These are phyloP conservation scores for Drosophila acutilabella DNA, from an alignment of 2,888 invertebrate species.

Conservation along the genomic window DNA sequence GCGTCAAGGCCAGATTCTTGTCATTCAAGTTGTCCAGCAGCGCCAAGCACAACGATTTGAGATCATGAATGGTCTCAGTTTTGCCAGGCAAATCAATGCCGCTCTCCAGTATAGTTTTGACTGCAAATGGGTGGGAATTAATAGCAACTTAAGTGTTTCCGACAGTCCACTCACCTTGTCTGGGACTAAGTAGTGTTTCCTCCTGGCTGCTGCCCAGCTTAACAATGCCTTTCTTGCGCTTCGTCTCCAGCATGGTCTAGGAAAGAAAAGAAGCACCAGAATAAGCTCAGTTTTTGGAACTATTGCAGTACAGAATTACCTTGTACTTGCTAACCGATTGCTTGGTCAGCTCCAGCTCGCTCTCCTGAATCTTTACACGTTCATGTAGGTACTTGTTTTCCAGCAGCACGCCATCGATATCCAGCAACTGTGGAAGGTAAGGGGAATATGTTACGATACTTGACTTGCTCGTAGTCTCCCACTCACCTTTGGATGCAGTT, in stretches of 20 bases:
- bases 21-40: slow-evolving; percentile 94
- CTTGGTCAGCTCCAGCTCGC: slow-evolving; percentile 91
- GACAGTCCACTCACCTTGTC: slow-evolving; percentile 88
- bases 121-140: slow-evolving; percentile 84
- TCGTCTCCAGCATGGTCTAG: slow-evolving; percentile 89
- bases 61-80: slow-evolving; percentile 89
- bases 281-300: background rate
- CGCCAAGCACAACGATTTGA: slow-evolving; percentile 91
- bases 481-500: slow-evolving; percentile 81
- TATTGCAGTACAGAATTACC: slow-evolving; percentile 84
- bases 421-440: slow-evolving; percentile 86
- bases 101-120: slow-evolving; percentile 90
- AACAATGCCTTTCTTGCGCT: slow-evolving; percentile 89
- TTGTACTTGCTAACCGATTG: slow-evolving; percentile 91
- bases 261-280: background rate
- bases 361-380: slow-evolving; percentile 90
- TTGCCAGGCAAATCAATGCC: slow-evolving; percentile 87
- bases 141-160: background rate
- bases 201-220: slow-evolving; percentile 88
- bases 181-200: slow-evolving; percentile 91
- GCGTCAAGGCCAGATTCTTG: slow-evolving; percentile 92
- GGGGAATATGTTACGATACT: background rate
- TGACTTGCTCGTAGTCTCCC: no score
- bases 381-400: slow-evolving; percentile 95
- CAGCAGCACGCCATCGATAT: slow-evolving; percentile 91